These are phyloP conservation scores for Penaeus monodon DNA, from an alignment of 2,888 invertebrate species.

Conservation along the genomic window DNA sequence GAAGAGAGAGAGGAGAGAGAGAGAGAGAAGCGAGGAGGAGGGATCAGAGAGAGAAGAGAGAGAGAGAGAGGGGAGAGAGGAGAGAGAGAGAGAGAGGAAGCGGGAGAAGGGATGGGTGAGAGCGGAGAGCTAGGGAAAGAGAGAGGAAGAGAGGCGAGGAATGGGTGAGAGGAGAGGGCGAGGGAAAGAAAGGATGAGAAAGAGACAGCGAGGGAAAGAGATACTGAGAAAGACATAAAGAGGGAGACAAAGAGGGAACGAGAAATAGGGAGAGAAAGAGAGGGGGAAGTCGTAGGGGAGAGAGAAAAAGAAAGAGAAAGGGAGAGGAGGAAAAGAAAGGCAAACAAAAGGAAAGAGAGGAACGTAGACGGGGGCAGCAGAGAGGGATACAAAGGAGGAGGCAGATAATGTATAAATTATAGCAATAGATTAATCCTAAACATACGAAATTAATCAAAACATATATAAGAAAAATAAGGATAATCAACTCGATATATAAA, in stretches of 20 bases:
- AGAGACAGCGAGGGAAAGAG: neutral
- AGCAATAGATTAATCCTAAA: too few species aligned
- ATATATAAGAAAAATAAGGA: too few species aligned
- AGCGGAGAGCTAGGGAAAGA: neutral
- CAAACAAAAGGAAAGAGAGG: too few species aligned
- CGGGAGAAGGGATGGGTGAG: neutral
- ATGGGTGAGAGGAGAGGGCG: neutral
- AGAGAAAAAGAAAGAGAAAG: neutral
- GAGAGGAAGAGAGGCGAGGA: too few species aligned
- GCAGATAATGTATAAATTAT: too few species aligned
- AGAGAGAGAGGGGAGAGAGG: neutral
- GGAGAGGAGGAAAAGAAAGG: neutral
- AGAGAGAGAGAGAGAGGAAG: neutral
- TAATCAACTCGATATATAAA: too few species aligned
- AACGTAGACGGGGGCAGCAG: too few species aligned
- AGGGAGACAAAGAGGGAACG: constrained; percentile 7
- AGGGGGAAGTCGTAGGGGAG: neutral
- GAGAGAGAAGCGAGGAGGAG: too few species aligned
- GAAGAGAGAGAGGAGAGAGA: neutral
- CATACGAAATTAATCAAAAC: too few species aligned
- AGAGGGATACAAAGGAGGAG: too few species aligned
- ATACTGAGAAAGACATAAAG: neutral
- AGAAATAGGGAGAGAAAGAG: neutral
- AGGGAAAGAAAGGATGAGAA: neutral
- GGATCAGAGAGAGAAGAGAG: fast-evolving